phyloP scores from a whole-genome alignment of 2,797 vertebrate genomes.

The Amblyraja radiata region DNA sequence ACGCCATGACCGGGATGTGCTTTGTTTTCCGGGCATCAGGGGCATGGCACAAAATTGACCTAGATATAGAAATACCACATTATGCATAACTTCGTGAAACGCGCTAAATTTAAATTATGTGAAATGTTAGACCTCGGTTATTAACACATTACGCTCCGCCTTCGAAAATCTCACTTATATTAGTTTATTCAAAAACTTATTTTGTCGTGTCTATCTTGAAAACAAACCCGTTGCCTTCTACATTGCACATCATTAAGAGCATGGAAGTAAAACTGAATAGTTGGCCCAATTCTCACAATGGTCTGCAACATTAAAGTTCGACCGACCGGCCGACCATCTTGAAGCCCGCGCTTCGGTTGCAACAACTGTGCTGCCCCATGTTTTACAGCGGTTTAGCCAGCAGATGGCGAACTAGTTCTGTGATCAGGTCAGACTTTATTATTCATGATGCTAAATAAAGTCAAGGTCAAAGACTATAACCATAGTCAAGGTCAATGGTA shows the following conservation, averaged over 20 bases:
- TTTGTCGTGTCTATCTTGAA: background rate
- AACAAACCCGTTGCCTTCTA: background rate
- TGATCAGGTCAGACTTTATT: conserved; percentile 20
- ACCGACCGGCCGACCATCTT: conserved; percentile 30
- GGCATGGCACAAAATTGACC: background rate
- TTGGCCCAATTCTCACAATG: background rate
- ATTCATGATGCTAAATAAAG: conserved; percentile 42
- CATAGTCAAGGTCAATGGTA: conserved; percentile 49
- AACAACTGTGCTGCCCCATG: background rate
- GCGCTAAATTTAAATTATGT: background rate
- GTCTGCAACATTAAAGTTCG: background rate
- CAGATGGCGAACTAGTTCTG: conserved; percentile 53
- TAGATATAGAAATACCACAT: background rate
- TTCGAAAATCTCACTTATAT: background rate
- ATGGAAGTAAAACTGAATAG: background rate
- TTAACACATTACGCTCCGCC: background rate
- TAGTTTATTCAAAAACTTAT: background rate
- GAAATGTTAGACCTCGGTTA: background rate
- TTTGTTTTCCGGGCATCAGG: too few relatives aligned
- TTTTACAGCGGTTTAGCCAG: conserved; percentile 46
- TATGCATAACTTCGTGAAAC: background rate
- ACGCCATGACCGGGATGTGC: background rate
- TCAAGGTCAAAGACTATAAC: conserved; percentile 47
- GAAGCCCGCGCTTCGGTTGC: background rate
- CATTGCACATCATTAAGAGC: background rate